Evolutionary conservation across 2,888 invertebrate genomes (phyloP).

Genomic region (Cephus sareptanus): DNA sequence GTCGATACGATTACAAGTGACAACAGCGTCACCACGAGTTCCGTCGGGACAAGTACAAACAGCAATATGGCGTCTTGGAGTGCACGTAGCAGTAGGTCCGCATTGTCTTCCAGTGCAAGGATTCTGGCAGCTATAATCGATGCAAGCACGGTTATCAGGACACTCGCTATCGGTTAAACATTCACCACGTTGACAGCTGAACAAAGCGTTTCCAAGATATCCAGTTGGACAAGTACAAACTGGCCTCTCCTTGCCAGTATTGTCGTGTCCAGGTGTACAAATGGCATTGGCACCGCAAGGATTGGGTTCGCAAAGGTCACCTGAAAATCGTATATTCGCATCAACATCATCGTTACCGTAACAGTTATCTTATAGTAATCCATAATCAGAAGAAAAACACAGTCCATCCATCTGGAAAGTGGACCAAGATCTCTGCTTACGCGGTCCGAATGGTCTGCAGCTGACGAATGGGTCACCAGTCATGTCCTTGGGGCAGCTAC

Average conservation of each 20-base stretch:
- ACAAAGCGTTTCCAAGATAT: slow-evolving; percentile 81
- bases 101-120: slow-evolving; percentile 82
- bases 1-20: slow-evolving; percentile 65
- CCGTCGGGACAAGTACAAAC: slow-evolving; percentile 85
- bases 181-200: slow-evolving; percentile 81
- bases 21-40: slow-evolving; percentile 71
- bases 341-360: no score
- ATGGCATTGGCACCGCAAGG: slow-evolving; percentile 85
- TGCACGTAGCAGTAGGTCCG: slow-evolving; percentile 80
- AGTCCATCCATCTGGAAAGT: no score
- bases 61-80: slow-evolving; percentile 80
- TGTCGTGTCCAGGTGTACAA: slow-evolving; percentile 87
- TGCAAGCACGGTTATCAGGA: slow-evolving; percentile 79
- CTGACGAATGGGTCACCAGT: slow-evolving; percentile 87
- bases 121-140: slow-evolving; percentile 76
- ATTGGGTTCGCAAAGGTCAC: slow-evolving; percentile 86
- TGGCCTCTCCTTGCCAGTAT: slow-evolving; percentile 82
- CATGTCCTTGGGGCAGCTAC: slow-evolving; percentile 88
- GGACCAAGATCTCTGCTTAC: slow-evolving; percentile 66
- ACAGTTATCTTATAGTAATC: no score
- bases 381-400: no score
- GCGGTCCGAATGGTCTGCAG: slow-evolving; percentile 84
- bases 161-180: slow-evolving; percentile 84
- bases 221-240: slow-evolving; percentile 87
- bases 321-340: slow-evolving; percentile 63